Evolutionary conservation across 2,113 vertebrate species (phyloP).

Genomic region (Leucopsar rothschildi): DNA sequence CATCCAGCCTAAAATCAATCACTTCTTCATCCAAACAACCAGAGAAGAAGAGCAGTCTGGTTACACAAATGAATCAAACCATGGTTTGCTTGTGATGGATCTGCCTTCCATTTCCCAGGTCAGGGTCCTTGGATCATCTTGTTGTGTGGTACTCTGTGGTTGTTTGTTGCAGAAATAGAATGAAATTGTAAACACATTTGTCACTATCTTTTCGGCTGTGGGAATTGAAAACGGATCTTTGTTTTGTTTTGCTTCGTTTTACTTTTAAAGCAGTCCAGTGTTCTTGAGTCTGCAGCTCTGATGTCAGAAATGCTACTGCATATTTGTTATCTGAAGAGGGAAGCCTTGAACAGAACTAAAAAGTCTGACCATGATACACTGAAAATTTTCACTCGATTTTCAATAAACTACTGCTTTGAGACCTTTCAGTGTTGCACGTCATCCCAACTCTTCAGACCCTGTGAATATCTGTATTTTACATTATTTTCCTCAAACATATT

Average conservation of each 20-base stretch:
- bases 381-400: neutral
- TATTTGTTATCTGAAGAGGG: neutral
- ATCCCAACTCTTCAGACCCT: neutral
- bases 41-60: neutral
- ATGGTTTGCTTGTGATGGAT: neutral
- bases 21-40: neutral
- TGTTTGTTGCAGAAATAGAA: neutral
- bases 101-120: neutral
- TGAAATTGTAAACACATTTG: neutral
- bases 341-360: neutral
- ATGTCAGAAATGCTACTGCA: neutral
- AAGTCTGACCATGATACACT: neutral
- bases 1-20: neutral
- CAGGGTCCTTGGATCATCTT: neutral
- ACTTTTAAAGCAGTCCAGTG: neutral
- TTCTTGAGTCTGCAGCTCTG: neutral
- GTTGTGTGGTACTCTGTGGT: neutral
- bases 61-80: neutral
- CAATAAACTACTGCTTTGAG: neutral
- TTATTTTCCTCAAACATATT: conserved; percentile 22
- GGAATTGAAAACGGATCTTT: neutral
- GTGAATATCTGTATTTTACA: neutral
- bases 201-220: neutral
- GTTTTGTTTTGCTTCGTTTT: neutral
- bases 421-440: neutral